phyloP scores from a whole-genome alignment of 2,113 vertebrate species.

The Grammomys surdaster region DNA sequence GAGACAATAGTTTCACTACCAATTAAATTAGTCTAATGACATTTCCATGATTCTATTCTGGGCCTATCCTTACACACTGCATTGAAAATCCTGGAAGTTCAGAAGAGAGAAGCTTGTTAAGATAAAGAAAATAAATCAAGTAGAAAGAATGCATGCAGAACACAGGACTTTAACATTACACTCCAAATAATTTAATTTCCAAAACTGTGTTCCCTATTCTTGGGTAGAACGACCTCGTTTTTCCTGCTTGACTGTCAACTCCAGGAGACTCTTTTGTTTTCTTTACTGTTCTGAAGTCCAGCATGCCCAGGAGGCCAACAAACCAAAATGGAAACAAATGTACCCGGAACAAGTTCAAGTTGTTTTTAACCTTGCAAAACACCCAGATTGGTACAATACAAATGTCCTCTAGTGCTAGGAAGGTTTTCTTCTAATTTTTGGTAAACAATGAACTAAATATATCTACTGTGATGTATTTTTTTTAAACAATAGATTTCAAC shows the following conservation, averaged over 20 bases:
- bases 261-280: neutral
- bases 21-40: slow-evolving; percentile 56
- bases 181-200: slow-evolving; percentile 44
- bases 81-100: neutral
- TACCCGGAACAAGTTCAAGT: slow-evolving; percentile 64
- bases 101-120: slow-evolving; percentile 36
- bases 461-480: neutral
- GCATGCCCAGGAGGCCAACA: slow-evolving; percentile 52
- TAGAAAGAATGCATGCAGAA: neutral
- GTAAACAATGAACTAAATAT: slow-evolving; percentile 52
- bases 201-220: slow-evolving; percentile 40
- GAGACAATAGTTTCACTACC: neutral
- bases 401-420: slow-evolving; percentile 15
- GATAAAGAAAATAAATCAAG: neutral
- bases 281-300: slow-evolving; percentile 26
- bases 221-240: slow-evolving; percentile 43
- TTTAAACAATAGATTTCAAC: slow-evolving; percentile 3
- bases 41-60: neutral
- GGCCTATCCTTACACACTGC: neutral
- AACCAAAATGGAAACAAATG: slow-evolving; percentile 73
- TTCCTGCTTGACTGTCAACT: slow-evolving; percentile 11
- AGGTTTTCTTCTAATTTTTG: slow-evolving; percentile 56
- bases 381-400: slow-evolving; percentile 20
- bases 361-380: slow-evolving; percentile 73
- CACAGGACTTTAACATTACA: slow-evolving; percentile 28